A percentile compares a stretch with the other conserved stretches of the same genome.
These are phyloP conservation scores for Patiria pectinifera DNA, from an alignment of 53 echinoderm and acorn worm genomes.

Conservation along the genomic window DNA sequence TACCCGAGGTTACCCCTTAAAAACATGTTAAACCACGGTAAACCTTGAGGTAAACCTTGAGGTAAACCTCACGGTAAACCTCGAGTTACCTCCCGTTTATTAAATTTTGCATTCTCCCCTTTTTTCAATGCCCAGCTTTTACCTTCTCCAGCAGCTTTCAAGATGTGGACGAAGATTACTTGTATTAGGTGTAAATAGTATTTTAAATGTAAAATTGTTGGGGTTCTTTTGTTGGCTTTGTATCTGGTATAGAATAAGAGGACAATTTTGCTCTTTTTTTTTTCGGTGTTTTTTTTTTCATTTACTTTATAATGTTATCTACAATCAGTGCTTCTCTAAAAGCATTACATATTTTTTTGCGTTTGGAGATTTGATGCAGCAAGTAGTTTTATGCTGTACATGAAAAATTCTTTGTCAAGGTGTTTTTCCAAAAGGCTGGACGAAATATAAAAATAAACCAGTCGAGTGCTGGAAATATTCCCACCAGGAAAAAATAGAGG, in stretches of 20 bases:
- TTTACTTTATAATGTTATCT: background rate
- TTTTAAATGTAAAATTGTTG: constrained; percentile 29
- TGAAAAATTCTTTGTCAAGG: background rate
- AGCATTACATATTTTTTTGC: background rate
- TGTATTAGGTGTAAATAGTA: constrained; percentile 34
- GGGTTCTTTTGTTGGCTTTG: background rate
- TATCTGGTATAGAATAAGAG: background rate
- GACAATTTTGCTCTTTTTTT: background rate
- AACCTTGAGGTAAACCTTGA: too few species aligned
- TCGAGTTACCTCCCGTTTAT: too few species aligned
- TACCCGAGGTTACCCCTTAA: too few species aligned
- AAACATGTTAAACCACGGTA: too few species aligned
- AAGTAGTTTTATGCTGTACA: too few species aligned
- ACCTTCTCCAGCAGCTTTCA: background rate
- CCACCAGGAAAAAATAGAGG: background rate
- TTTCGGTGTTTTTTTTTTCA: background rate
- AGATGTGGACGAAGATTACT: background rate
- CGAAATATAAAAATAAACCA: background rate
- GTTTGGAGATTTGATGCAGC: background rate
- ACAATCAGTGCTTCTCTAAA: background rate
- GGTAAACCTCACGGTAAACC: too few species aligned
- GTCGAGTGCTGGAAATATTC: background rate
- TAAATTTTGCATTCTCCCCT: background rate
- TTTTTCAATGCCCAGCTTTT: background rate
- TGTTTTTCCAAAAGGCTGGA: background rate